These are phyloP conservation scores for Fratercula arctica DNA, from an alignment of 2,797 vertebrate genomes.

Conservation along the genomic window DNA sequence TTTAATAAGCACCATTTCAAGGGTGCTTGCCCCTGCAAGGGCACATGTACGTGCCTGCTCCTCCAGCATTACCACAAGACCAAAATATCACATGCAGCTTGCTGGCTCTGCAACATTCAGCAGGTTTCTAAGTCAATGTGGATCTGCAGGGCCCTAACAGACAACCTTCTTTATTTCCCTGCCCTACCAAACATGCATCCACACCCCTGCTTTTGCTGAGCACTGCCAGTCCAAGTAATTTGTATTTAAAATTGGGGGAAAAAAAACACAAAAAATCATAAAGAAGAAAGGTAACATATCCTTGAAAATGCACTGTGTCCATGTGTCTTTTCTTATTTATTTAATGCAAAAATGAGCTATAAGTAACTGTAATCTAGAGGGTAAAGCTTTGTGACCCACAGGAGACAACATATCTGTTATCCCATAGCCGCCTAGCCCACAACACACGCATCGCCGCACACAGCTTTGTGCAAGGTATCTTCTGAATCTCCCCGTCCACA, in stretches of 20 bases:
- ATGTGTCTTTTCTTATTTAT: not conserved
- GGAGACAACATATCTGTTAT: not conserved
- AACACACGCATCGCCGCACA: not conserved
- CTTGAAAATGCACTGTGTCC: not conserved
- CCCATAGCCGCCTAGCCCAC: not conserved
- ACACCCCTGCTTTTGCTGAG: accelerated
- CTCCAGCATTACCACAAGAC: not conserved
- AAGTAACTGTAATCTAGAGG: not conserved
- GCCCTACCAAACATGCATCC: not conserved
- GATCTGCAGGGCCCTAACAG: not conserved
- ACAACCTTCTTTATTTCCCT: not conserved
- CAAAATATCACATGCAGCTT: not conserved
- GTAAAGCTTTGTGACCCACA: not conserved
- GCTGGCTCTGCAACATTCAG: not conserved
- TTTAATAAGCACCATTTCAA: not conserved
- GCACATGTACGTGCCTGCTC: accelerated
- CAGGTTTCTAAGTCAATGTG: not conserved
- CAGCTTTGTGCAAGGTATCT: accelerated
- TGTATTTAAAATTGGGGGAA: not conserved
- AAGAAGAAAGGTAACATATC: not conserved
- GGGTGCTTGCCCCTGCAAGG: not conserved
- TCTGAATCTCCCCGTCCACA: not conserved
- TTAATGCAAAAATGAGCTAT: not conserved
- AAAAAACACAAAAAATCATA: not conserved
- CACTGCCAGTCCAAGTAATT: not conserved